These are phyloP conservation scores for Caenorhabditis angaria DNA, from an alignment of 2,888 invertebrate species.

Conservation along the genomic window DNA sequence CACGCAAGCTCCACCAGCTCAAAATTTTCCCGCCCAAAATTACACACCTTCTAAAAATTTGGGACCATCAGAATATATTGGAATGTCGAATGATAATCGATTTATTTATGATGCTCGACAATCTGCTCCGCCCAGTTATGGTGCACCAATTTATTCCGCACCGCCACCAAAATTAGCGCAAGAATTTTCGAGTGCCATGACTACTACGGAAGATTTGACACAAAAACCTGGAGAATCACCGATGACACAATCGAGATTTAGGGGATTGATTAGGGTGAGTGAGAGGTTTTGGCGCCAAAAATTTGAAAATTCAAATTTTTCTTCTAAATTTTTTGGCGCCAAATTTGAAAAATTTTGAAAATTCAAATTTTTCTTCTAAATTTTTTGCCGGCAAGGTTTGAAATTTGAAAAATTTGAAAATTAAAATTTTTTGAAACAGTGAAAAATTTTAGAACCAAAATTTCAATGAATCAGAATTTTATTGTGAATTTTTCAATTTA, in stretches of 20 bases:
- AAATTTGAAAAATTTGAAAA: too few relatives aligned
- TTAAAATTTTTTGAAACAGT: too few relatives aligned
- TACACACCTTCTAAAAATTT: constrained; percentile 10
- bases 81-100: constrained; percentile 36
- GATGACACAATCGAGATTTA: constrained; percentile 25
- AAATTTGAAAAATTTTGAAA: too few relatives aligned
- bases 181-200: constrained; percentile 5
- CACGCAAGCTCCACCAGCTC: background rate
- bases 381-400: too few relatives aligned
- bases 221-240: constrained; percentile 33
- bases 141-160: background rate
- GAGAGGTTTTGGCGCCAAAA: too few relatives aligned
- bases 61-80: constrained; percentile 37
- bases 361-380: too few relatives aligned
- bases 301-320: background rate
- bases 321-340: background rate
- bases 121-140: constrained; percentile 13
- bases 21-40: background rate
- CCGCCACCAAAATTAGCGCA: background rate
- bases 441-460: too few relatives aligned
- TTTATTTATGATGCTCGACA: constrained; percentile 36
- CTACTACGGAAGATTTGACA: constrained; percentile 33
- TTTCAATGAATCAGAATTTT: too few relatives aligned
- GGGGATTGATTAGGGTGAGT: constrained; percentile 20
- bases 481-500: too few relatives aligned